These are phyloP conservation scores for Limnephilus lunatus DNA, from an alignment of 2,888 invertebrate genomes.

Conservation along the genomic window DNA sequence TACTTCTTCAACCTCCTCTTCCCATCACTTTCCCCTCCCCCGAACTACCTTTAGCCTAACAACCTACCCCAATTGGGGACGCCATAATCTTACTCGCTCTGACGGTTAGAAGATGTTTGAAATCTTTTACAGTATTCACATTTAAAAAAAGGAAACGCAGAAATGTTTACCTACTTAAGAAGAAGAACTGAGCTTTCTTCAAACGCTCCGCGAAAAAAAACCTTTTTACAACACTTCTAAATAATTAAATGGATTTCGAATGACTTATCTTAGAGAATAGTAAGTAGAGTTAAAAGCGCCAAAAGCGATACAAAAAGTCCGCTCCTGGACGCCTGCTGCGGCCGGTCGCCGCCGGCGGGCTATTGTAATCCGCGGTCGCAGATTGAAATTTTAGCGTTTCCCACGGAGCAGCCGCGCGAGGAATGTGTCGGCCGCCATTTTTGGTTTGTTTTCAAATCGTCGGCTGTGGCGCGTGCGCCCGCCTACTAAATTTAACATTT, in stretches of 20 bases:
- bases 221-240: not conserved
- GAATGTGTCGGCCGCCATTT: conserved; percentile 42
- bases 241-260: not conserved
- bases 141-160: no score
- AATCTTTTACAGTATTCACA: no score
- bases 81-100: no score
- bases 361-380: conserved; percentile 39
- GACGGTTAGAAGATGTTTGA: no score
- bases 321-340: not conserved
- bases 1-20: no score
- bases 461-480: not conserved
- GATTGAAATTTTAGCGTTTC: conserved; percentile 47
- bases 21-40: no score
- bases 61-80: no score
- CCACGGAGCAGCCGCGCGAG: conserved; percentile 23
- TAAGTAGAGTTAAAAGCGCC: not conserved
- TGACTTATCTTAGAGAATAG: not conserved
- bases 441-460: not conserved
- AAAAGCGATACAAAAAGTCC: conserved; percentile 34
- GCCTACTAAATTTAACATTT: not conserved
- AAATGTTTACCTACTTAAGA: not conserved
- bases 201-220: not conserved
- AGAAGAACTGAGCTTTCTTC: not conserved
- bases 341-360: conserved; percentile 28
- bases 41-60: no score